A percentile compares a stretch with the other conserved stretches of the same genome.
phyloP scores from a whole-genome alignment of 2,797 vertebrate genomes.

The Enteromius afrohamiltoni region DNA sequence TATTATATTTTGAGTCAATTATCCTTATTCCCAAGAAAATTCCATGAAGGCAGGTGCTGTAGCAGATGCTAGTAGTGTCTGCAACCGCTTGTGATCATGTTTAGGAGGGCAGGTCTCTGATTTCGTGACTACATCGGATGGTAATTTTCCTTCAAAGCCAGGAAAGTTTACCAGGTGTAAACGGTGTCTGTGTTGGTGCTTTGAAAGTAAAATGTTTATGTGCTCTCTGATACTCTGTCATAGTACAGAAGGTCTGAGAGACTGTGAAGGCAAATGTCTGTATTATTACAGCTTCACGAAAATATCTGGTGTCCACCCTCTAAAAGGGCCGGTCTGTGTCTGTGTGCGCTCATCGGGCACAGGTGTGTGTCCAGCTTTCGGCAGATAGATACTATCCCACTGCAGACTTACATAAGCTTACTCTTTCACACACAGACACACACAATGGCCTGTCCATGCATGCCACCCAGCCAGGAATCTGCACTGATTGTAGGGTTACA shows the following conservation, averaged over 20 bases:
- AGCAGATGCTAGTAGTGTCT: background rate
- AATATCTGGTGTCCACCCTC: slow-evolving; percentile 41
- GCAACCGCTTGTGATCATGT: background rate
- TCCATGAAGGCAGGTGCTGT: background rate
- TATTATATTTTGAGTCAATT: no score
- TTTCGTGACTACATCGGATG: slow-evolving; percentile 18
- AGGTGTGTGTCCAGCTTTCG: slow-evolving; percentile 46
- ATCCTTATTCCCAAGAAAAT: no score
- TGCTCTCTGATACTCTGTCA: slow-evolving; percentile 20
- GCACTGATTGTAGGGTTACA: slow-evolving; percentile 81
- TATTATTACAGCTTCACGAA: slow-evolving; percentile 42
- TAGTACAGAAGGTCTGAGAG: background rate
- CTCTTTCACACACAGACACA: slow-evolving; percentile 56
- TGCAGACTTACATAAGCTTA: slow-evolving; percentile 27
- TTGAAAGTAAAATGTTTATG: slow-evolving; percentile 16
- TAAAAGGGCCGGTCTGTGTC: slow-evolving; percentile 9
- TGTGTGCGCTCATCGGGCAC: slow-evolving; percentile 17
- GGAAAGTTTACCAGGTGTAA: slow-evolving; percentile 26
- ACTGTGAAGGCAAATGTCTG: slow-evolving; percentile 35
- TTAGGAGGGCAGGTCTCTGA: background rate
- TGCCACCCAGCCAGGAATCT: slow-evolving; percentile 76
- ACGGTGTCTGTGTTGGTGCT: background rate
- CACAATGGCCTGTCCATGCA: slow-evolving; percentile 73
- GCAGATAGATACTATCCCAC: slow-evolving; percentile 19
- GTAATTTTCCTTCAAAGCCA: slow-evolving; percentile 17